phyloP scores from a whole-genome alignment of 2,797 vertebrate species.

The Acanthurus leucopareius region DNA sequence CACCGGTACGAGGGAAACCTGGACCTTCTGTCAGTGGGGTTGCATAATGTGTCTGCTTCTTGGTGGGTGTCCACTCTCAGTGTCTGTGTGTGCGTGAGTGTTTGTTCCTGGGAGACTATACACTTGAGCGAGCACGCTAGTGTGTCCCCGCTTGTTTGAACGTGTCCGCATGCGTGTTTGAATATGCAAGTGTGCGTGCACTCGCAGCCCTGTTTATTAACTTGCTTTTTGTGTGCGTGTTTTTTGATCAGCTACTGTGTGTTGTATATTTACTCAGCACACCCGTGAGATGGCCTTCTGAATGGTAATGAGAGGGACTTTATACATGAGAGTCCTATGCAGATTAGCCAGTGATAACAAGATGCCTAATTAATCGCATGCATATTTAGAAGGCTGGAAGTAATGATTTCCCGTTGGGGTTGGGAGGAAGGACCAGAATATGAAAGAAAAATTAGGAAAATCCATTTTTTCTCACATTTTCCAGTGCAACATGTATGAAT shows the following conservation, averaged over 20 bases:
- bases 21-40: conserved; percentile 73
- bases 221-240: conserved; percentile 12
- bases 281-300: conserved; percentile 73
- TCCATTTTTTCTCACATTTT: not conserved
- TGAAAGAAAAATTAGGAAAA: conserved; percentile 56
- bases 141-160: conserved; percentile 53
- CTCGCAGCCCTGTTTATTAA: conserved; percentile 34
- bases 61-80: conserved; percentile 52
- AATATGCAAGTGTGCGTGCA: not conserved
- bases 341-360: conserved; percentile 82
- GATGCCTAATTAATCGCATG: conserved; percentile 82
- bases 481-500: not conserved
- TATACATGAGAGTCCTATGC: conserved; percentile 75
- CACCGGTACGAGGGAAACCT: conserved; percentile 59
- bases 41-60: conserved; percentile 62
- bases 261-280: conserved; percentile 71
- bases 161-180: conserved; percentile 39
- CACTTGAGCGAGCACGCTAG: conserved; percentile 46
- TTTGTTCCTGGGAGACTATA: conserved; percentile 36
- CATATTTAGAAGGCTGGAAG: conserved; percentile 77
- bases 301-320: conserved; percentile 74
- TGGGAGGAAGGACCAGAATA: conserved; percentile 61
- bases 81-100: conserved; percentile 28
- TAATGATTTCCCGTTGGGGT: conserved; percentile 77
- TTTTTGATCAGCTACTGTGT: conserved; percentile 54